A percentile compares a stretch with the other conserved stretches of the same genome.
phyloP scores from a whole-genome alignment of 2,113 vertebrate species.

The Brachionichthys hirsutus region DNA sequence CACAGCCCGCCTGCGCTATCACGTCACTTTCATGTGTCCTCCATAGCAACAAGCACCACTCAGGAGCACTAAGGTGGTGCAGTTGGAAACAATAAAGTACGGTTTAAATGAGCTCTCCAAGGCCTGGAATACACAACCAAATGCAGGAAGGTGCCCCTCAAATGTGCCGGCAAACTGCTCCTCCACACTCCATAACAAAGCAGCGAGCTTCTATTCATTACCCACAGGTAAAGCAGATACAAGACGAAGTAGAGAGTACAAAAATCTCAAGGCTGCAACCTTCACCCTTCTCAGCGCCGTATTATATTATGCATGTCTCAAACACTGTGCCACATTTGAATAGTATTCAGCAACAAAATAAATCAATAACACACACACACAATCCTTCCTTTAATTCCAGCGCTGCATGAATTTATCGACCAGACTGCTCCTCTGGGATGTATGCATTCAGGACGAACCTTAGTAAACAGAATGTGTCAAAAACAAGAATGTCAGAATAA shows the following conservation, averaged over 20 bases:
- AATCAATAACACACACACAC: slow-evolving; percentile 52
- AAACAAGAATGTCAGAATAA: background rate
- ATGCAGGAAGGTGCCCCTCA: slow-evolving; percentile 60
- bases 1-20: slow-evolving; percentile 29
- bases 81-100: slow-evolving; percentile 55
- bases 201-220: slow-evolving; percentile 59
- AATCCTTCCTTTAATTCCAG: slow-evolving; percentile 57
- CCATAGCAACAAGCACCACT: slow-evolving; percentile 62
- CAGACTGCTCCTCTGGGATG: slow-evolving; percentile 21
- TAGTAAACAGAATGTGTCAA: slow-evolving; percentile 12
- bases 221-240: slow-evolving; percentile 41
- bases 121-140: slow-evolving; percentile 56
- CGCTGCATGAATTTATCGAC: slow-evolving; percentile 51
- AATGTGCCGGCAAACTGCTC: slow-evolving; percentile 34
- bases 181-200: slow-evolving; percentile 38
- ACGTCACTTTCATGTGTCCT: slow-evolving; percentile 46
- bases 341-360: slow-evolving; percentile 37
- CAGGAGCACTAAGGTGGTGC: slow-evolving; percentile 43
- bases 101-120: slow-evolving; percentile 69
- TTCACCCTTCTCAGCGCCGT: slow-evolving; percentile 31
- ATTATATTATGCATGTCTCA: slow-evolving; percentile 45
- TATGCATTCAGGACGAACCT: slow-evolving; percentile 11
- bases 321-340: slow-evolving; percentile 45
- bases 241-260: slow-evolving; percentile 34
- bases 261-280: slow-evolving; percentile 52